Base-by-base conservation (phyloP, 30 jellyfish, hydroid and myxozoan genomes). In the Hydractinia symbiolongicarpus region DNA sequence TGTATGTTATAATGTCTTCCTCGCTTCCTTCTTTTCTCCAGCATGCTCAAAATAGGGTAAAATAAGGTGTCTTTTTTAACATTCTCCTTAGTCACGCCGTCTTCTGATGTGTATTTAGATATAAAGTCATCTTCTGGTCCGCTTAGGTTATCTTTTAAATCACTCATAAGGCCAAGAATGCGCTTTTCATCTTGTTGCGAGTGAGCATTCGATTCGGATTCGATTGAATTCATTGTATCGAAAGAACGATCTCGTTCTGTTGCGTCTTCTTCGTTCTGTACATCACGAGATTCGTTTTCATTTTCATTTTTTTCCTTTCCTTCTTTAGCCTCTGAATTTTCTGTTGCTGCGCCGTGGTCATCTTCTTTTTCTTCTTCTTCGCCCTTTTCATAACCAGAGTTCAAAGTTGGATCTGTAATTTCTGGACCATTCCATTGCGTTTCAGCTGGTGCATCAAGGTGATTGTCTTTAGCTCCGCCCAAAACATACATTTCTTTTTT, bases 131-230 rank as follows among this genome's bases (percentile, higher is more conserved):
- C 80, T 19, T 71, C 80, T 6, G 80, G 61, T 71, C 61, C 61
- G 11, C 80, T 8, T 0, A 30, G 13, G 50, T 71, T 58, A 8
- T 71, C 80, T 71, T 71, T 50, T 19, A 20, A 8, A 60, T 71
- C 80, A 7, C 54, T 9, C 74, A 64, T 6, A 13, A 64, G 74
- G 40, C 74, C 74, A 13, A 64, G 52, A 64, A 64, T 64, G 4
- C 74, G 74, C 40, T 64, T 64, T 51, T 64, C 74, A 51, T 64
- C 40, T 64, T 7, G 9, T n/a, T 51, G 19, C 17, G 74, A 64
- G 74, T 64, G 86, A 7, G 86, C 72, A 66, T 67, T 88, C 20
- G 69, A 50, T 14, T 17, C 68, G 52, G 95, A 86, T 6, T 82
- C 66, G 7, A 84, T 8, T 50, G 77, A 84, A 51, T 67, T 30